Conservation (phyloP, 2,113 vertebrate genomes). For the Tachysurus vachellii region DNA sequence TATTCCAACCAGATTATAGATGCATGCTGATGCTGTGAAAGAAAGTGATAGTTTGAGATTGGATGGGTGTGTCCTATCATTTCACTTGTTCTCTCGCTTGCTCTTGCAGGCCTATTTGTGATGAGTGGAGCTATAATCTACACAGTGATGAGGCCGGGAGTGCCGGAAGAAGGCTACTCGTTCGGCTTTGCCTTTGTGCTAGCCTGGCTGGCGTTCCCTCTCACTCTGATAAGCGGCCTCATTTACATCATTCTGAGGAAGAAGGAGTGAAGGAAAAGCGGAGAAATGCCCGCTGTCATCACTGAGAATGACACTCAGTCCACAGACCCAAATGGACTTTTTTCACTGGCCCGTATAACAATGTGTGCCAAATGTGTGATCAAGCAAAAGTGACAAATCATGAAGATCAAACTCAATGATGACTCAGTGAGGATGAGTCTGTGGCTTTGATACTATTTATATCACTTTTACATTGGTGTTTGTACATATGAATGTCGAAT, state of each 20-base stretch:
- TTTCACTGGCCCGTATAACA: constrained; percentile 34
- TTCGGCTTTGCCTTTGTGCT: constrained; percentile 89
- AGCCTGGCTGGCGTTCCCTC: constrained; percentile 93
- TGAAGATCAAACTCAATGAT: constrained; percentile 52
- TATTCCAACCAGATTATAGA: constrained; percentile 44
- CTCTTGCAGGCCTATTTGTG: constrained; percentile 85
- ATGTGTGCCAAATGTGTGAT: constrained; percentile 41
- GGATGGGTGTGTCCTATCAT: background rate
- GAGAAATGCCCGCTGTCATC: constrained; percentile 13
- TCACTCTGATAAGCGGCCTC: constrained; percentile 87
- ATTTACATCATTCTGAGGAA: constrained; percentile 94
- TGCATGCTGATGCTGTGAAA: background rate
- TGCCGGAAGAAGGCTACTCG: accelerated
- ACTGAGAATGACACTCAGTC: constrained; percentile 51
- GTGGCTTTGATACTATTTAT: constrained; percentile 80
- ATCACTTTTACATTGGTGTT: constrained; percentile 88
- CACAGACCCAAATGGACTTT: constrained; percentile 40
- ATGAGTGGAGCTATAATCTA: constrained; percentile 94
- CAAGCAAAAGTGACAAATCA: constrained; percentile 45
- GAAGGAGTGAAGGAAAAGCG: constrained; percentile 77
- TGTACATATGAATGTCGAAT: constrained; percentile 88
- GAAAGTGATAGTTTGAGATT: background rate
- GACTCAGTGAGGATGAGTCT: constrained; percentile 63
- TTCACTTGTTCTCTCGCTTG: background rate
- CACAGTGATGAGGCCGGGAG: constrained; percentile 81